Evolutionary conservation across 2,113 vertebrate species (phyloP).

Genomic region (Ahaetulla prasina): DNA sequence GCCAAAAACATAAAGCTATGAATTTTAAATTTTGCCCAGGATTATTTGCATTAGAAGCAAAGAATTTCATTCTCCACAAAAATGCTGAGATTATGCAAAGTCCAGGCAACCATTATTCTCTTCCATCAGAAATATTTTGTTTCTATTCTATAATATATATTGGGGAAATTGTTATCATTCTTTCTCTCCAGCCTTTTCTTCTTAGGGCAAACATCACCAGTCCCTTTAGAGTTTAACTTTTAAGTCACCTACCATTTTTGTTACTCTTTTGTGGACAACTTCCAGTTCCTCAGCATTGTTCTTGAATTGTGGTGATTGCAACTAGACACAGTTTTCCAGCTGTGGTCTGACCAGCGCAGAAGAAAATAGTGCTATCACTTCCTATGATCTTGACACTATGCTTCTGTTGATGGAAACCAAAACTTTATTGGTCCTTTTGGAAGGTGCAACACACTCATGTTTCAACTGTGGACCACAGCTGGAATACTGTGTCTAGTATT

Average conservation of each 20-base stretch:
- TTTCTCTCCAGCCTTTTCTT: neutral
- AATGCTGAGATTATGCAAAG: neutral
- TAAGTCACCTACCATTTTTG: neutral
- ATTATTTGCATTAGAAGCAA: neutral
- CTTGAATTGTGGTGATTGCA: neutral
- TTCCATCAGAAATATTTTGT: neutral
- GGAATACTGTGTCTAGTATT: too few species aligned
- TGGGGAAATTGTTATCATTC: neutral
- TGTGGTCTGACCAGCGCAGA: neutral
- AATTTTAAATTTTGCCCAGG: neutral
- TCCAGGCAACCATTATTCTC: neutral
- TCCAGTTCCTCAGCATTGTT: neutral
- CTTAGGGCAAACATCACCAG: neutral
- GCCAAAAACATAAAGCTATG: neutral
- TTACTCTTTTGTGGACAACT: neutral
- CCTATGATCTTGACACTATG: neutral
- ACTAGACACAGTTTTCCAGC: neutral
- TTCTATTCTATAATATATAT: neutral
- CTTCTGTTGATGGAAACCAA: neutral
- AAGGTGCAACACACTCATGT: neutral
- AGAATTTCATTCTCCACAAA: neutral
- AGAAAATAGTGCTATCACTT: neutral
- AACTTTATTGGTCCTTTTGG: neutral
- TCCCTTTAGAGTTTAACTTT: neutral
- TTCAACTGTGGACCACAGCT: too few species aligned